A percentile compares a stretch with the other conserved stretches of the same genome.
These are phyloP conservation scores for Leptura quadrifasciata DNA, from an alignment of 2,888 invertebrate species.

Conservation along the genomic window DNA sequence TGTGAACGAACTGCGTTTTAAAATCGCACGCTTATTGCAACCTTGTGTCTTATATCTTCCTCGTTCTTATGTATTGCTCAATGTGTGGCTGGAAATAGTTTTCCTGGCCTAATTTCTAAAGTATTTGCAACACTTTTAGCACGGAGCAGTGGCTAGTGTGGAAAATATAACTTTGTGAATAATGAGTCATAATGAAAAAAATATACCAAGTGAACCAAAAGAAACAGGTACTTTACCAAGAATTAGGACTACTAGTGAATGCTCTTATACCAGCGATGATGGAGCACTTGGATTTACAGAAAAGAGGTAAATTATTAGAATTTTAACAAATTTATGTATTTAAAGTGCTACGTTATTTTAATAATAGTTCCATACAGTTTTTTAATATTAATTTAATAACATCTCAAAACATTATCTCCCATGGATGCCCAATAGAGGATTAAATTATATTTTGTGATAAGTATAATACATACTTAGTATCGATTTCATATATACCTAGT, in stretches of 20 bases:
- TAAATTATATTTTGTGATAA: too few relatives aligned
- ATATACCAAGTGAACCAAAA: constrained; percentile 59
- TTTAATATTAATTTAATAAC: too few relatives aligned
- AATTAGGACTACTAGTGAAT: constrained; percentile 70
- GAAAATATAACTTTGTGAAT: constrained; percentile 37
- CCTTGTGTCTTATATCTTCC: constrained; percentile 46
- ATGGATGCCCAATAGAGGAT: too few relatives aligned
- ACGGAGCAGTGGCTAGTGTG: constrained; percentile 30
- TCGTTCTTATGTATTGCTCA: constrained; percentile 52
- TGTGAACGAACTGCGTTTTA: constrained; percentile 39
- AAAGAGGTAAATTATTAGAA: constrained; percentile 61
- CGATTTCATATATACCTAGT: too few relatives aligned
- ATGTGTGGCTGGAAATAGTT: constrained; percentile 60
- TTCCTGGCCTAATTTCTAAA: constrained; percentile 58
- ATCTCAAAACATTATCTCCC: too few relatives aligned
- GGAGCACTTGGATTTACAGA: constrained; percentile 63
- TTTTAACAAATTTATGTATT: background rate
- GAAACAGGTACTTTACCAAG: constrained; percentile 61
- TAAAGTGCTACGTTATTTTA: too few relatives aligned
- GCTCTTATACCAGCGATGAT: constrained; percentile 70
- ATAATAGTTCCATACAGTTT: too few relatives aligned
- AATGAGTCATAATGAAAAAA: constrained; percentile 55
- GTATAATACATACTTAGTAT: too few relatives aligned
- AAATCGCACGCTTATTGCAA: constrained; percentile 34
- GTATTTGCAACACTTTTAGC: constrained; percentile 48